phyloP scores from a whole-genome alignment of 2,888 invertebrate genomes.

The Atethmia centrago region DNA sequence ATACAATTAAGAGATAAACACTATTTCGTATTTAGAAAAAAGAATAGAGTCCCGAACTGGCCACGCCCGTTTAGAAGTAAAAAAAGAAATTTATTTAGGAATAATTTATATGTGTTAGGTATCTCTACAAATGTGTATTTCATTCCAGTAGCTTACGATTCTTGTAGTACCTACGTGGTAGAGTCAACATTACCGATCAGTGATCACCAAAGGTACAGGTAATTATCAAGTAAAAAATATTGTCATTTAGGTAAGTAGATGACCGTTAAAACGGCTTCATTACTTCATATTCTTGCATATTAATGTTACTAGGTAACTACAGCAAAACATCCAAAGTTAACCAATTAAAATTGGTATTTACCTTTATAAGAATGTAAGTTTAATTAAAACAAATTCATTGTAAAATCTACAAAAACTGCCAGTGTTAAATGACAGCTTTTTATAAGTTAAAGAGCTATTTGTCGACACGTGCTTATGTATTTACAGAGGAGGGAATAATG shows the following conservation, averaged over 20 bases:
- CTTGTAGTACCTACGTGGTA: neutral
- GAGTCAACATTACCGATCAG: neutral
- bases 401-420: constrained; percentile 15
- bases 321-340: neutral
- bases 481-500: neutral
- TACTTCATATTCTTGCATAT: neutral
- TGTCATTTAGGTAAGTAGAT: neutral
- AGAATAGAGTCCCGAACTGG: neutral
- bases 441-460: constrained; percentile 11
- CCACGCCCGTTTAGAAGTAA: too few relatives aligned
- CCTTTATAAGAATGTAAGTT: neutral
- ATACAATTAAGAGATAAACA: neutral
- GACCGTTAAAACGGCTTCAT: constrained; percentile 3
- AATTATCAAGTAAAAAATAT: neutral
- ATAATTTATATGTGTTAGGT: too few relatives aligned
- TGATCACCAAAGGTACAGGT: neutral
- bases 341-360: constrained; percentile 2
- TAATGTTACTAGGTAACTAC: neutral
- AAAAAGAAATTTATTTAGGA: neutral
- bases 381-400: constrained; percentile 31
- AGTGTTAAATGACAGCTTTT: constrained; percentile 25
- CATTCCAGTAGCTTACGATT: neutral
- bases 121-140: neutral
- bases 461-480: neutral
- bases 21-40: neutral